Conservation (phyloP, 2,113 vertebrate genomes). For the Gasterosteus nipponicus region DNA sequence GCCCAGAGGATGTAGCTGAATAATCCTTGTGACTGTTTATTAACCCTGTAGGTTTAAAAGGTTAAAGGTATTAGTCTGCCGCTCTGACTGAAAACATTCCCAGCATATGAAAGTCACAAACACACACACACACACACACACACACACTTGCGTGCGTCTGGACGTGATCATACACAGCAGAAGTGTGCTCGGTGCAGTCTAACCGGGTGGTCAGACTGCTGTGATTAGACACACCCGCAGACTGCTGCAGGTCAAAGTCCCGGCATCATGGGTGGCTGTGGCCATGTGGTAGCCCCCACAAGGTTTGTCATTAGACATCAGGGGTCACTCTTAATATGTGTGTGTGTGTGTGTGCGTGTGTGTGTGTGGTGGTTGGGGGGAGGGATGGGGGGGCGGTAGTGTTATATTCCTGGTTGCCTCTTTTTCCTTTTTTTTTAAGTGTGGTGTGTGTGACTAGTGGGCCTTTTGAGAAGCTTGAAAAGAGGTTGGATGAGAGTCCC, state of each 20-base stretch:
- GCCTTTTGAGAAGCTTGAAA: neutral
- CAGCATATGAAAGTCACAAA: constrained; percentile 12
- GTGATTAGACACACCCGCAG: constrained; percentile 62
- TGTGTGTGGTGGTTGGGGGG: constrained; percentile 1
- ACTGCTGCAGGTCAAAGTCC: constrained; percentile 65
- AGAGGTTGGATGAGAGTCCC: neutral
- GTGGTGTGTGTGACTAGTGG: constrained; percentile 4
- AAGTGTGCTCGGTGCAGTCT: constrained; percentile 34
- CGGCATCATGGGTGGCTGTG: constrained; percentile 65
- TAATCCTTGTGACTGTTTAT: neutral
- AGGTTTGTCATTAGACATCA: constrained; percentile 61
- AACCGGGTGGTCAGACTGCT: constrained; percentile 65
- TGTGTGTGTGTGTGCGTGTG: neutral
- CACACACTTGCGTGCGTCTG: constrained; percentile 44
- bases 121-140: constrained; percentile 1
- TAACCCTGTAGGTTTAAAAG: neutral
- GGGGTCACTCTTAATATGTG: constrained; percentile 34
- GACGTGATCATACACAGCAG: constrained; percentile 63
- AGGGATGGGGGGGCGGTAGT: neutral
- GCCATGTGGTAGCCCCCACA: constrained; percentile 50
- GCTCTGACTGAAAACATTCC: constrained; percentile 34
- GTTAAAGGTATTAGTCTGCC: constrained; percentile 9
- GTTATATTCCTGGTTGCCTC: neutral
- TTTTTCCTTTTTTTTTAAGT: constrained; percentile 4
- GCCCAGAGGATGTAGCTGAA: neutral